These are phyloP conservation scores for Enchytraeus crypticus DNA, from an alignment of 2,888 invertebrate species.

Conservation along the genomic window DNA sequence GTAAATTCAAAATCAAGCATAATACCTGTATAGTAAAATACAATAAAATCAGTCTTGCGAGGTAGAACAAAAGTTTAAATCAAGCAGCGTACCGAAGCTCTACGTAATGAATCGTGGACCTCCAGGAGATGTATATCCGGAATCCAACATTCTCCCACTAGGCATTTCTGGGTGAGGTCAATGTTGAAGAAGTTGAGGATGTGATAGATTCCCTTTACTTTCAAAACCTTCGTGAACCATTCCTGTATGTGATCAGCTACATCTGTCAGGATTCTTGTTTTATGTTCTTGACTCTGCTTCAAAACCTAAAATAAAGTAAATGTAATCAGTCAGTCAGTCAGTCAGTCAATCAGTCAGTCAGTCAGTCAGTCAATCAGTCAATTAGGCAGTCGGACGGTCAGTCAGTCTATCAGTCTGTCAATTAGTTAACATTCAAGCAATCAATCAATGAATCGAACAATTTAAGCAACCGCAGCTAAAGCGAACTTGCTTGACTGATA, in stretches of 20 bases:
- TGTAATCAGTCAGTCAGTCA: not conserved
- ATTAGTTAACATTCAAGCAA: too few species aligned
- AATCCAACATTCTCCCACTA: constrained; percentile 98
- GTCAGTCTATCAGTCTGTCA: too few species aligned
- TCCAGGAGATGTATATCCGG: constrained; percentile 82
- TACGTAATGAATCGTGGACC: constrained; percentile 82
- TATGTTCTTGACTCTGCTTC: constrained; percentile 63
- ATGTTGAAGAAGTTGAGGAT: constrained; percentile 95
- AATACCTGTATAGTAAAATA: too few species aligned
- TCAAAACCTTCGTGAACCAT: constrained; percentile 90
- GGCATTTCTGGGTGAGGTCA: constrained; percentile 98
- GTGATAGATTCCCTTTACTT: constrained; percentile 98
- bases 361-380: not conserved
- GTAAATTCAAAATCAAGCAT: too few species aligned
- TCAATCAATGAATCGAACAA: too few species aligned
- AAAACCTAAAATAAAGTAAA: constrained; percentile 31
- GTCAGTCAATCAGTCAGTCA: not conserved
- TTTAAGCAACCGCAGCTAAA: too few species aligned
- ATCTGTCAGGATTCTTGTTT: constrained; percentile 91
- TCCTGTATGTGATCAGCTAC: constrained; percentile 85
- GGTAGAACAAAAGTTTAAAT: too few species aligned
- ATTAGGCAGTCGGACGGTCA: not conserved
- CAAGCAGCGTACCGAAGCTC: constrained; percentile 78
- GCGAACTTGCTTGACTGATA: too few species aligned
- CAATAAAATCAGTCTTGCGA: too few species aligned